Evolutionary conservation across 2,888 invertebrate species (phyloP).

Genomic region (Cephus rjabovi): DNA sequence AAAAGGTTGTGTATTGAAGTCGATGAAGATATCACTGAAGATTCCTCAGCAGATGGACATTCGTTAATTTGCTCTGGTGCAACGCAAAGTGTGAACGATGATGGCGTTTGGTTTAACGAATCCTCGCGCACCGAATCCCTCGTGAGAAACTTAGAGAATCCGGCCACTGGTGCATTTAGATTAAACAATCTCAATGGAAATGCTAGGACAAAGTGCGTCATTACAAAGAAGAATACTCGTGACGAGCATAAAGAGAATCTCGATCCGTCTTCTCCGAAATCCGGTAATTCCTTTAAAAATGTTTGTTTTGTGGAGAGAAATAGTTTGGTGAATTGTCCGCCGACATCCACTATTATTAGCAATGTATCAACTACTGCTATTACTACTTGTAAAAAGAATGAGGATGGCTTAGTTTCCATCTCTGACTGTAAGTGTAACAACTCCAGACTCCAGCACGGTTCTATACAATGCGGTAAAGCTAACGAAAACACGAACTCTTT

Average conservation of each 20-base stretch:
- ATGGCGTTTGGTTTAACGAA: neutral
- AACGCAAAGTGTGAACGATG: neutral
- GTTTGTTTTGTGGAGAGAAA: neutral
- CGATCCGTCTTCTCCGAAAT: slow-evolving; percentile 37
- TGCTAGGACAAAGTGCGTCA: neutral
- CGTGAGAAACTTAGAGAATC: neutral
- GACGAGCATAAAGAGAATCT: slow-evolving; percentile 54
- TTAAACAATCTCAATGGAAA: neutral
- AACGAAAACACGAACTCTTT: neutral
- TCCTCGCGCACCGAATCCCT: neutral
- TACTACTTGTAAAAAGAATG: neutral
- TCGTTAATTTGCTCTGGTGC: neutral
- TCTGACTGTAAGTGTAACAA: neutral
- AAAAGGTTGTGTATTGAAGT: neutral
- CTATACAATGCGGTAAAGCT: neutral
- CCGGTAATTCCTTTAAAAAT: neutral
- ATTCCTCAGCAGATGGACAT: neutral
- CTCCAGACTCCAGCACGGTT: neutral
- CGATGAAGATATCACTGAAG: neutral
- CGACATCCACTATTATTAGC: neutral
- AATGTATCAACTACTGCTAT: neutral
- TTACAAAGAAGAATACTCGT: slow-evolving; percentile 9
- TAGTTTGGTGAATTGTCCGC: slow-evolving; percentile 3
- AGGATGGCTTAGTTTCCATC: neutral
- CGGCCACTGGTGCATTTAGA: neutral